Conservation (phyloP, 1,140 invertebrate species). For the Spodoptera frugiperda region DNA sequence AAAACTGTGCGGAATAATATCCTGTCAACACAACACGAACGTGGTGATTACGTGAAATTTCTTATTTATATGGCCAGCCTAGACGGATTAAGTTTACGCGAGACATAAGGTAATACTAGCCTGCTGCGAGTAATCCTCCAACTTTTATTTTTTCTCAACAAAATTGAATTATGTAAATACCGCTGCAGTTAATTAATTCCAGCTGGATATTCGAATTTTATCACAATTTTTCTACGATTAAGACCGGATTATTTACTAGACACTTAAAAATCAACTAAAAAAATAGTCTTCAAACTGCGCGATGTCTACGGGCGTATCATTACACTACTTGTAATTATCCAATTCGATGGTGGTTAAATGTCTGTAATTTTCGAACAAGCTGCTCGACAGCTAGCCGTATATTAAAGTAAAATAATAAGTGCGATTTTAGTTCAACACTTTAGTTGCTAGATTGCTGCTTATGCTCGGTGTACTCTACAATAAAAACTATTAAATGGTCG, state of each 20-base stretch:
- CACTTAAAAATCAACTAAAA: constrained; percentile 62
- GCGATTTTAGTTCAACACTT: constrained; percentile 67
- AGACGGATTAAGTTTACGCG: constrained; percentile 30
- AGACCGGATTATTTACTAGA: constrained; percentile 50
- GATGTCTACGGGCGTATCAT: constrained; percentile 66
- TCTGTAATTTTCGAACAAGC: constrained; percentile 73
- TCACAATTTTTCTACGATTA: constrained; percentile 45
- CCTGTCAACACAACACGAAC: constrained; percentile 31
- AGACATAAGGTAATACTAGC: constrained; percentile 18
- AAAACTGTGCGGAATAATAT: constrained; percentile 24
- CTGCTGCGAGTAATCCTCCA: constrained; percentile 17
- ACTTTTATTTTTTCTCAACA: constrained; percentile 23
- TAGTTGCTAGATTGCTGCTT: constrained; percentile 52
- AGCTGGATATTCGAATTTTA: constrained; percentile 8
- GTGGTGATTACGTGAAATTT: constrained; percentile 25
- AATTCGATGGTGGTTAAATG: constrained; percentile 70
- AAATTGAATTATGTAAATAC: constrained; percentile 42
- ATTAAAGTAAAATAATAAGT: constrained; percentile 68
- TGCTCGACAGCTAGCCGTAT: constrained; percentile 61
- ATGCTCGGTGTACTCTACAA: constrained; percentile 49
- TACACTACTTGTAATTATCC: constrained; percentile 70
- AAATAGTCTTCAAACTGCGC: constrained; percentile 61
- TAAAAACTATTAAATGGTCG: constrained; percentile 53
- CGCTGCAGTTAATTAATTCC: constrained; percentile 1
- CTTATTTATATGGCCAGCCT: constrained; percentile 29